Conservation (phyloP, 2,888 invertebrate genomes). For the Zootermopsis nevadensis region DNA sequence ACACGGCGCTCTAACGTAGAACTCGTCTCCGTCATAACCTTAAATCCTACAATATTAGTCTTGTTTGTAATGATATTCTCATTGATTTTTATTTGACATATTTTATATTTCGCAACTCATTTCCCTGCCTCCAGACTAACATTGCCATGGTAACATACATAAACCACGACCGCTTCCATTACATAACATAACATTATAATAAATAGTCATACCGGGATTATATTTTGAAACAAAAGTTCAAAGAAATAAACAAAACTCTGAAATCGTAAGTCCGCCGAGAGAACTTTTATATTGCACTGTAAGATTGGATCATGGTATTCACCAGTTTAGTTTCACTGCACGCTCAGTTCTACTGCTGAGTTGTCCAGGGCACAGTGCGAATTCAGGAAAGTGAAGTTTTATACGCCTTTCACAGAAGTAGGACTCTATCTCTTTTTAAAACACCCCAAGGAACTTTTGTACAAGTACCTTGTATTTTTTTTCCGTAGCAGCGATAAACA, state of each 20-base stretch:
- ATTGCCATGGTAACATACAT: too few species aligned
- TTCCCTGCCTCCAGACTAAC: too few species aligned
- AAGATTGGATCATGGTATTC: background rate
- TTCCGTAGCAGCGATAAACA: background rate
- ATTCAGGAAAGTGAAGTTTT: background rate
- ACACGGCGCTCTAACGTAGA: too few species aligned
- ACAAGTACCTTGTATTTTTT: background rate
- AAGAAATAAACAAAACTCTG: background rate
- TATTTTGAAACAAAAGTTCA: background rate
- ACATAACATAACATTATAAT: background rate
- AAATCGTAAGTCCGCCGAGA: background rate
- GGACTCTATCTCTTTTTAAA: slow-evolving; percentile 7
- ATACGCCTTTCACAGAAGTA: background rate
- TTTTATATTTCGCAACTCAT: too few species aligned
- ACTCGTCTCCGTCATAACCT: too few species aligned
- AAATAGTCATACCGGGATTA: background rate
- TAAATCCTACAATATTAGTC: too few species aligned
- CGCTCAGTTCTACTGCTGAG: background rate
- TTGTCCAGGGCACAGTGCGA: too few species aligned
- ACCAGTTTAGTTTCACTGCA: slow-evolving; percentile 4
- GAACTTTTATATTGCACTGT: background rate
- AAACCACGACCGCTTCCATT: too few species aligned
- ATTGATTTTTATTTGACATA: too few species aligned
- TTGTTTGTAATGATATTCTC: too few species aligned
- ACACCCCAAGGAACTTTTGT: slow-evolving; percentile 8